phyloP scores from a whole-genome alignment of 2,888 invertebrate species.

The Caenorhabditis sp. region DNA sequence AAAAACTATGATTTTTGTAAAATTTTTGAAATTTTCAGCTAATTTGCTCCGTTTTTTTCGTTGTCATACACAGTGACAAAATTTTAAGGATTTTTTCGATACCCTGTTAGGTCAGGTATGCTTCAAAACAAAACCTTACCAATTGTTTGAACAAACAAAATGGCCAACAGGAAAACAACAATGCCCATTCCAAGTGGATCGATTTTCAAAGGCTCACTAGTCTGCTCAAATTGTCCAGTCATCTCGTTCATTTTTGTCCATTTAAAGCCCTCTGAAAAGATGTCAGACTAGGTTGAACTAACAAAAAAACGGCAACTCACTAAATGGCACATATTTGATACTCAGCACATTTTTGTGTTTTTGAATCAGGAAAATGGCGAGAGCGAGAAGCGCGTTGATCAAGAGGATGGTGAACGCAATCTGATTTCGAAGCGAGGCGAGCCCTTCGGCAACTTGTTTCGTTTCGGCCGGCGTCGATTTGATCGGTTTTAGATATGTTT shows the following conservation, averaged over 20 bases:
- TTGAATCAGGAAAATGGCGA: constrained; percentile 97
- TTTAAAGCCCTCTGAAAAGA: constrained; percentile 60
- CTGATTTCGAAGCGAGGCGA: constrained; percentile 91
- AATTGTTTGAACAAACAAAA: constrained; percentile 65
- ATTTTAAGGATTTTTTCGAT: too few relatives aligned
- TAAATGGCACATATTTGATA: constrained; percentile 55
- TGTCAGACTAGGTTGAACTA: too few relatives aligned
- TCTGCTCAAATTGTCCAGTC: constrained; percentile 63
- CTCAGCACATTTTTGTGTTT: constrained; percentile 90
- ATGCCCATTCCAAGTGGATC: constrained; percentile 84
- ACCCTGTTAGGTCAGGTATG: too few relatives aligned
- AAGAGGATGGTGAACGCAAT: constrained; percentile 93
- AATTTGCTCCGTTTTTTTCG: too few relatives aligned
- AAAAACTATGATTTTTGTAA: too few relatives aligned
- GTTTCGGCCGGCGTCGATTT: constrained; percentile 59
- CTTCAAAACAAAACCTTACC: neutral
- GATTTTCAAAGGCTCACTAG: constrained; percentile 73
- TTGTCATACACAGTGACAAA: too few relatives aligned
- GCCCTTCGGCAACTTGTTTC: constrained; percentile 74
- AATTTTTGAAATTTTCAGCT: constrained; percentile 5
- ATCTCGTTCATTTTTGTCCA: constrained; percentile 68
- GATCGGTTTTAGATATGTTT: constrained; percentile 69
- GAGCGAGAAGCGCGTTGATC: constrained; percentile 95
- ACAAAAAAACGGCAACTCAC: constrained; percentile 28
- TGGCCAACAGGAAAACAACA: constrained; percentile 66